A percentile compares a stretch with the other conserved stretches of the same genome.
Conservation (phyloP, 2,888 invertebrate genomes). For the Dryomyza anilis region DNA sequence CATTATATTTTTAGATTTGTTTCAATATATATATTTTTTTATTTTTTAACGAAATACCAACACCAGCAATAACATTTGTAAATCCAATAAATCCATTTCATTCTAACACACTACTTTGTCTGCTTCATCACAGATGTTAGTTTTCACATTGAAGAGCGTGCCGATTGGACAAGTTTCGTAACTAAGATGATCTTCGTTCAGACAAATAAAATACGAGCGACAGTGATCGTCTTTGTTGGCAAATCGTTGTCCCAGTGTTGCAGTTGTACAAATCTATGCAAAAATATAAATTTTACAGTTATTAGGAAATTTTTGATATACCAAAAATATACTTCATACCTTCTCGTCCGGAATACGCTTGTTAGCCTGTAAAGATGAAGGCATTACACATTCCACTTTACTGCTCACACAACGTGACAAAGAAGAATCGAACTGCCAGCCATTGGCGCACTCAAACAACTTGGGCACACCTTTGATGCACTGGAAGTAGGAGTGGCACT, state of each 20-base stretch:
- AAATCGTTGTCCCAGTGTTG: constrained; percentile 31
- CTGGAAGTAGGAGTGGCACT: no score
- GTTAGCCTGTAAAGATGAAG: no score
- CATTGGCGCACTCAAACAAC: no score
- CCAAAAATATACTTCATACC: no score
- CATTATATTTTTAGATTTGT: no score
- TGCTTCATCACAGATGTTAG: constrained; percentile 22
- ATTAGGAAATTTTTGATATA: no score
- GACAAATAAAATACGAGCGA: constrained; percentile 40
- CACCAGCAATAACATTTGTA: background rate
- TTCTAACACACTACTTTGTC: background rate
- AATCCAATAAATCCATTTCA: background rate
- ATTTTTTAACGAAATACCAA: background rate
- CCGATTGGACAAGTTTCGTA: constrained; percentile 32
- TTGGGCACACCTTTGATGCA: no score
- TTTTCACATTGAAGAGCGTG: constrained; percentile 28
- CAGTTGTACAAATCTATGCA: constrained; percentile 23
- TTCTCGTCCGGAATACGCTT: background rate
- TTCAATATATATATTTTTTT: no score
- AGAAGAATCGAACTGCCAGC: no score
- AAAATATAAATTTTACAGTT: background rate
- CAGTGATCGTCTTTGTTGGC: constrained; percentile 36
- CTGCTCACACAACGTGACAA: no score
- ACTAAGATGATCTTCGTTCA: constrained; percentile 26
- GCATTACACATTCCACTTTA: no score